A percentile compares a stretch with the other conserved stretches of the same genome.
These are phyloP conservation scores for Uloborus plumipes DNA, from an alignment of 2,888 invertebrate genomes.

Conservation along the genomic window DNA sequence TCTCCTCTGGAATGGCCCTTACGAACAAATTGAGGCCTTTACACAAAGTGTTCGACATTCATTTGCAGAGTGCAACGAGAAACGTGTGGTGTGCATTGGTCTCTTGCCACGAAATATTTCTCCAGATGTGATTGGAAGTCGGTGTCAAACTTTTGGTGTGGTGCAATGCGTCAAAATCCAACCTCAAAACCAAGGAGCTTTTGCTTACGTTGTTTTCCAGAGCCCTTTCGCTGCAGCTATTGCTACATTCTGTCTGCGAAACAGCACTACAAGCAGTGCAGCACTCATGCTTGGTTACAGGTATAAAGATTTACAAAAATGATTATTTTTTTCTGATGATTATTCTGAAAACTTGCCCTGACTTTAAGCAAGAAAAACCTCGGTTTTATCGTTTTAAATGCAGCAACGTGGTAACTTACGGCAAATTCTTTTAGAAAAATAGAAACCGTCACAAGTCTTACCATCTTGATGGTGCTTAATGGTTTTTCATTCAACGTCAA, in stretches of 20 bases:
- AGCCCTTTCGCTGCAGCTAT: conserved; percentile 38
- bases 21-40: conserved; percentile 28
- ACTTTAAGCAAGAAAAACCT: background rate
- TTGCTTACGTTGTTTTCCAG: conserved; percentile 40
- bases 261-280: conserved; percentile 42
- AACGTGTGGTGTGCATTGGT: conserved; percentile 44
- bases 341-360: too few relatives aligned
- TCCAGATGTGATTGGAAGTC: background rate
- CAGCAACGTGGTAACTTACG: too few relatives aligned
- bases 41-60: conserved; percentile 23
- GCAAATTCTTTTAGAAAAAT: too few relatives aligned
- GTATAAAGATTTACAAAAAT: background rate
- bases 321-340: too few relatives aligned
- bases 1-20: conserved; percentile 48
- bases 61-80: conserved; percentile 39
- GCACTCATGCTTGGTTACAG: conserved; percentile 51
- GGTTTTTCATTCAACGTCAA: too few relatives aligned
- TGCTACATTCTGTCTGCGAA: conserved; percentile 44
- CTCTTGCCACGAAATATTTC: conserved; percentile 31
- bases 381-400: too few relatives aligned
- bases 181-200: conserved; percentile 45
- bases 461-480: too few relatives aligned
- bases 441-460: too few relatives aligned
- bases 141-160: conserved; percentile 27
- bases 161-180: conserved; percentile 39